Base-by-base conservation (phyloP, 2,797 vertebrate species). In the Arnoldichthys spilopterus region DNA sequence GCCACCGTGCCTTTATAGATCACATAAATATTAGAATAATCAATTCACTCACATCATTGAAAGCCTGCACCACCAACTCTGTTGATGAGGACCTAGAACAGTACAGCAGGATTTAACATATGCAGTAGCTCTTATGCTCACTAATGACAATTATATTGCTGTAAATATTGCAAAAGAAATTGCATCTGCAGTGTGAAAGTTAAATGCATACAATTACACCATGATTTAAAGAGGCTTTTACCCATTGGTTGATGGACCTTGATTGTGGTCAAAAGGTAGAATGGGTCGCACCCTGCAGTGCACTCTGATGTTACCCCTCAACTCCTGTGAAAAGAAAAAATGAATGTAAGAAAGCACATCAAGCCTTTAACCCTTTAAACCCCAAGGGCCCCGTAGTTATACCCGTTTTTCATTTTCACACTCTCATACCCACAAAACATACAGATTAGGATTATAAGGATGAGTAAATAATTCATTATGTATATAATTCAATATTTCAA, bases 291-390 rank as follows among this genome's bases (percentile, higher is more conserved):
- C 88, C 43, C 94, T 91, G 77, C 96, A 96, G 90, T 96, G 94
- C 26, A 96, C 95, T 78, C 94, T 85, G 84, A 96, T 94, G 84
- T 94, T 95, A 32, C 95, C 95, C 82, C 91, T 93, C 74, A 96
- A 77, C 86, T 96, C 96, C 96, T 96, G 79, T 4, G 3, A 69
- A 59, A n/a, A 74, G 9, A 77, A 12, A 34, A 40, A 54, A 8
- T 45, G 0, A 6, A 3, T 12, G 3, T 26, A 26, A 22, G 12
- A 20, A 61, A 32, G 15, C 30, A 61, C 58, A 61, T 32, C 16
- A 61, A 9, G 24, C n/a, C n/a, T 8, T 3, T 37, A 37, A 37
- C 8, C 34, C 34, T 37, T 37, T 37, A 6, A 1, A 43, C 40
- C 3, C 11, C 3, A 43, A 43, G 11, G 3, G 40, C 40, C 40